Conservation (phyloP, 35 echinoderm and acorn worm species). For the Lytechinus pictus region DNA sequence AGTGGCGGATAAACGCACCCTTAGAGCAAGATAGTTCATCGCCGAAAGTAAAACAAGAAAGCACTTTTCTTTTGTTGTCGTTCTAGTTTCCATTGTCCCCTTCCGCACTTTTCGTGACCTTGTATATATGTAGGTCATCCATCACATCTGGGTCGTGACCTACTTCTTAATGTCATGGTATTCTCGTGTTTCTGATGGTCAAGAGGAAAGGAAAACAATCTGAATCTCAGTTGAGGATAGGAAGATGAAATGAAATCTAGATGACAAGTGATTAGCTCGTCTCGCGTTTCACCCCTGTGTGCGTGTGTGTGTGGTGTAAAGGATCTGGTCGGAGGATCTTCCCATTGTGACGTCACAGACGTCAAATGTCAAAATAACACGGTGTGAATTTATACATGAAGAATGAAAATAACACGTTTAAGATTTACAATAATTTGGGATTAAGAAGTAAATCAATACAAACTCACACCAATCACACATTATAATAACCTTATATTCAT, state of each 20-base stretch:
- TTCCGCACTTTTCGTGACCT: background rate
- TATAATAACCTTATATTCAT: too few species aligned
- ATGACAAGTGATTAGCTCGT: conserved; percentile 3
- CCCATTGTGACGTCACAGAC: background rate
- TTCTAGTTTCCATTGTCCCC: background rate
- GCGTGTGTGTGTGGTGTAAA: background rate
- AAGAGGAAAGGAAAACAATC: conserved; percentile 11
- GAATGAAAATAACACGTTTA: too few species aligned
- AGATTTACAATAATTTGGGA: too few species aligned
- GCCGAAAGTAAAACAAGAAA: background rate
- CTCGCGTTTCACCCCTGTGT: background rate
- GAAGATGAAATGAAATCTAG: conserved; percentile 13
- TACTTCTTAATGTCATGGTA: background rate
- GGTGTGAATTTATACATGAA: background rate
- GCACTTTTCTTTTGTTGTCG: background rate
- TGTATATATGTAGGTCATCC: background rate
- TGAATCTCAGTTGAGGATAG: background rate
- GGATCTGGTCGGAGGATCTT: background rate
- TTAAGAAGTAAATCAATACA: too few species aligned
- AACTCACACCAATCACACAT: too few species aligned
- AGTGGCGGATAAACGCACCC: too few species aligned
- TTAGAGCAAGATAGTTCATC: background rate
- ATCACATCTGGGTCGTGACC: background rate
- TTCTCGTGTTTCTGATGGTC: background rate
- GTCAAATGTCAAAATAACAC: conserved; percentile 13